Base-by-base conservation (phyloP, 2,113 vertebrate genomes). In the Aleadryas rufinucha region DNA sequence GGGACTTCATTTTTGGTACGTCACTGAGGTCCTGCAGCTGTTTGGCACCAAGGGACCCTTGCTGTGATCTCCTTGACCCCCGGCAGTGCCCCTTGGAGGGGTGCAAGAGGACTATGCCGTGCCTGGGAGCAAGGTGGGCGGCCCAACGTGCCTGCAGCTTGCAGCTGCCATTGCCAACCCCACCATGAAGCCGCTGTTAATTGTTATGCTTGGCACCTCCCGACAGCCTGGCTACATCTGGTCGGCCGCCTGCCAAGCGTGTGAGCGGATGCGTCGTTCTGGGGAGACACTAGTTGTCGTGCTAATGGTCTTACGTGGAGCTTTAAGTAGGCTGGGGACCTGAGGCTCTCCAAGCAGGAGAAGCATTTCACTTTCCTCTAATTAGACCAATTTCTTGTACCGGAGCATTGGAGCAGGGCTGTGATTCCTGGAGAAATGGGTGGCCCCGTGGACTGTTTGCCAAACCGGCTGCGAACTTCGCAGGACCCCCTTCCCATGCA, bases 131-230 rank as follows among this genome's bases (percentile, higher is more conserved):
- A 84, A 92, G 90, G 94, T 70, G 85, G 71, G 89, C 13, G 0
- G 68, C 72, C 0, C 0, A 61, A 28, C 0, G 1, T 21, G 66
- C 66, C 75, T 35, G 39, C 2, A 4, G 28, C 18, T 65, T 68
- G 45, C 74, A 44, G 69, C 77, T 92, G 77, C 76, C 74, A 3
- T 22, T 35, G 57, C 78, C 83, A 68, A 5, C 42, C 70, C 72
- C 44, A 64, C 94, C 79, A 47, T 4, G 23, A 83, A 69, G 54
- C 7, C 2, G 7, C 64, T 37, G 78, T 72, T 93, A 61, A 89
- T 90, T 89, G 91, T 92, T 75, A 52, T 47, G 91, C 84, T 91
- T 76, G 94, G 95, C 96, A 94, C 89, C 87, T 87, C 70, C 93
- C 45, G 61, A 19, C 87, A 82, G 87, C 75, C 76, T 45, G 85